Evolutionary conservation across 1,140 invertebrate genomes (phyloP).

Genomic region (Brachystomella parvula): DNA sequence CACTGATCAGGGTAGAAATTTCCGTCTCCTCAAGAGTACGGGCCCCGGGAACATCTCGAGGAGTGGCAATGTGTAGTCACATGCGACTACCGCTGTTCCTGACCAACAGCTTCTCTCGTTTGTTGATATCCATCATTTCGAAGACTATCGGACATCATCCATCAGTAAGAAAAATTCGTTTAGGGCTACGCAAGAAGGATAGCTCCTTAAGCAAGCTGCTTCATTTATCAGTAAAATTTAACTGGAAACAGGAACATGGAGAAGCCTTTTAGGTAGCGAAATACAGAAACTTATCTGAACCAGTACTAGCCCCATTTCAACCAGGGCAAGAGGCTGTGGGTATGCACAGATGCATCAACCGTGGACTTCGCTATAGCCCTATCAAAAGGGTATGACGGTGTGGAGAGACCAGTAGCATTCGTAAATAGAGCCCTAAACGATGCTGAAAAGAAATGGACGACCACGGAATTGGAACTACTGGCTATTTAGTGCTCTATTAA

Average conservation of each 20-base stretch:
- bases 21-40: no score
- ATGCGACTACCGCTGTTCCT: no score
- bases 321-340: neutral
- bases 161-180: slow-evolving; percentile 26
- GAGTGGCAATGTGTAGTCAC: no score
- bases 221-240: slow-evolving; percentile 11
- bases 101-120: no score
- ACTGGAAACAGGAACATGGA: slow-evolving; percentile 29
- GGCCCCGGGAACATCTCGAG: no score
- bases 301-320: slow-evolving; percentile 6
- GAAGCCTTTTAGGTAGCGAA: slow-evolving; percentile 35
- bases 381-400: neutral
- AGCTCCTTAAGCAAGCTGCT: slow-evolving; percentile 16
- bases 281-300: neutral
- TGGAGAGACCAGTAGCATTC: neutral
- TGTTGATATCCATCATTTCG: no score
- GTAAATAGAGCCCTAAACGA: neutral
- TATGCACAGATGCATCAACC: slow-evolving; percentile 17
- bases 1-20: no score
- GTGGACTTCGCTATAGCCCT: slow-evolving; percentile 17
- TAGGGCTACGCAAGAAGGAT: slow-evolving; percentile 21
- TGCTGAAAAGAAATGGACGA: neutral
- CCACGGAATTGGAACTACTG: slow-evolving; percentile 4
- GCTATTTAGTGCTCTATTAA: neutral
- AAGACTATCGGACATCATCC: slow-evolving; percentile 23